A percentile compares a stretch with the other conserved stretches of the same genome.
Conservation (phyloP, 2,113 vertebrate species). For the Caretta caretta region DNA sequence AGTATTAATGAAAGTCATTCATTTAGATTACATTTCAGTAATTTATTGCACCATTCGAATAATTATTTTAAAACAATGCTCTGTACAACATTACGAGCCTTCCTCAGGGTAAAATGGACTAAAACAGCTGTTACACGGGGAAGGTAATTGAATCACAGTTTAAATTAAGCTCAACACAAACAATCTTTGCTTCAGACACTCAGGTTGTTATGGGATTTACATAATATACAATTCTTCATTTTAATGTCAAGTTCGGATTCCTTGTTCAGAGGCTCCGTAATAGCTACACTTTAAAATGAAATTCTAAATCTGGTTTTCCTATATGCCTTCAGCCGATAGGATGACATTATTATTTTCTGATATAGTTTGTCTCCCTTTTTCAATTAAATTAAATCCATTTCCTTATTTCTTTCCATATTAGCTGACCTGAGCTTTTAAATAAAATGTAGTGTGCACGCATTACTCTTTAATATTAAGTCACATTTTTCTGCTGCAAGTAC, state of each 20-base stretch:
- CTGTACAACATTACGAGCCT: background rate
- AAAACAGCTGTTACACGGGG: background rate
- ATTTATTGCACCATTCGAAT: background rate
- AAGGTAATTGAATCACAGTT: slow-evolving; percentile 1
- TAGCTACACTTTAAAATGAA: slow-evolving; percentile 8
- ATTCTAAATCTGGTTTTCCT: slow-evolving; percentile 37
- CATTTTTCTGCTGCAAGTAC: background rate
- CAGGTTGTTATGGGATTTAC: background rate
- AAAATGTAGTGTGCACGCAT: rapidly evolving
- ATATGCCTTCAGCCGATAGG: background rate
- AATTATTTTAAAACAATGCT: slow-evolving; percentile 22
- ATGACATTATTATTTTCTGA: background rate
- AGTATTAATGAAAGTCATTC: background rate
- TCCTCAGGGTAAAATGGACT: background rate
- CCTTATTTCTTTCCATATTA: background rate
- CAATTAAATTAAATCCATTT: background rate
- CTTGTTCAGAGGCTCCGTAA: background rate
- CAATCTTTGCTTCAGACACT: background rate
- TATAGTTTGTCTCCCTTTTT: background rate
- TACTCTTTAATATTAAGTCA: background rate
- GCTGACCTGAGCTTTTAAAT: background rate
- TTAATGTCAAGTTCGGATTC: background rate
- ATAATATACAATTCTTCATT: slow-evolving; percentile 16
- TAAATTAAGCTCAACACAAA: slow-evolving; percentile 10
- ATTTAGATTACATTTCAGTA: background rate